Base-by-base conservation (phyloP, 1,140 invertebrate species). In the Drosophila azteca region DNA sequence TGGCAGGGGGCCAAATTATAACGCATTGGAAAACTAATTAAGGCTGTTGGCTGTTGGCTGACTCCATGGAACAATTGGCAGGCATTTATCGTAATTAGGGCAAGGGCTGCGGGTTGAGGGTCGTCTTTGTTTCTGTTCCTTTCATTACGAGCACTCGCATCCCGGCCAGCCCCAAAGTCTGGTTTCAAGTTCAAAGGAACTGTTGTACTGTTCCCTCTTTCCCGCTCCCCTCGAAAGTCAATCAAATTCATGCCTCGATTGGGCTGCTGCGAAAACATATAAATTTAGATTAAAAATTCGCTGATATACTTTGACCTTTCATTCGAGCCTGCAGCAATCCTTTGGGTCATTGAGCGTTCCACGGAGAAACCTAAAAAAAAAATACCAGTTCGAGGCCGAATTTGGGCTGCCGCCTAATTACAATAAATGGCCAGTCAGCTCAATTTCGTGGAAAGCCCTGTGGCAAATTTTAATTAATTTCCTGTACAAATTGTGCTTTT, bases 391-490 rank as follows among this genome's bases (percentile, higher is more conserved):
- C 35, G 35, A 5, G 35, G 35, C 35, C 35, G 1, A 39, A 24
- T 29, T 22, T 17, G 9, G 13, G 2, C 52, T 7, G 20, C 7
- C 15, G 17, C 20, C 63, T 75, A 75, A 75, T 75, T 75, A 75
- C 71, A 59, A 75, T 59, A 75, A 75, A 74, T 74, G 70, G 48
- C 24, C 20, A 59, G 49, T 48, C 52, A 39, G 53, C 39, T 43
- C 43, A 66, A 75, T 53, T 74, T 75, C 11, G 24, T 29, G 31
- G 58, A 54, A 73, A 13, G 60, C 43, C 61, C 58, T 17, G 70
- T 48, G 71, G 71, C 59, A 74, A 75, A 75, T 66, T 75, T 74
- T 75, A 75, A 75, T 75, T 75, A 75, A 75, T 73, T 73, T 73
- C 8, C 51, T 29, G 59, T 50, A 31, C 58, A 73, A 72, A 55